These are phyloP conservation scores for Alligator mississippiensis DNA, from an alignment of 2,113 vertebrate species.

Conservation along the genomic window DNA sequence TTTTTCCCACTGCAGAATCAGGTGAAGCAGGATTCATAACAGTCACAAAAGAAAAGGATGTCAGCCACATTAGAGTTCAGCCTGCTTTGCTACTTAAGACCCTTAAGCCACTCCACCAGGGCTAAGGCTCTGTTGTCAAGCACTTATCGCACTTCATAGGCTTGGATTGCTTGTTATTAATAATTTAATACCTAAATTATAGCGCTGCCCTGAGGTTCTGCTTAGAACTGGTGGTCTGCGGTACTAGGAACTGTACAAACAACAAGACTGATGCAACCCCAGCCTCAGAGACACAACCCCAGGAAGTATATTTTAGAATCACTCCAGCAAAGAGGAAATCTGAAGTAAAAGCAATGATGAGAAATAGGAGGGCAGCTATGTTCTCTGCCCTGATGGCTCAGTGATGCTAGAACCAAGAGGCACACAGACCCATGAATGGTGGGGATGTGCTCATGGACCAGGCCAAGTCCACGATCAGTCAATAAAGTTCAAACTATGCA, in stretches of 20 bases:
- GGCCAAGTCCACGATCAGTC: neutral
- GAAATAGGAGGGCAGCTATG: neutral
- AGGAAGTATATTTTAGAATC: neutral
- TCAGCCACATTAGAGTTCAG: slow-evolving; percentile 16
- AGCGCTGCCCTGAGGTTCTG: neutral
- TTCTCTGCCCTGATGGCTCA: neutral
- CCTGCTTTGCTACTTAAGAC: slow-evolving; percentile 30
- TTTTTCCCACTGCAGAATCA: neutral
- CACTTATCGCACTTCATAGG: slow-evolving; percentile 7
- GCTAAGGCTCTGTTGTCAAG: neutral
- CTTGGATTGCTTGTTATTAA: slow-evolving; percentile 1
- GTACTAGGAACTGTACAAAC: neutral
- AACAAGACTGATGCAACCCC: neutral
- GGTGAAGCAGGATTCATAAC: rapidly evolving
- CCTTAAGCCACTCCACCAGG: slow-evolving; percentile 11
- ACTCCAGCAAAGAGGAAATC: neutral
- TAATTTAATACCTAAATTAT: slow-evolving; percentile 3
- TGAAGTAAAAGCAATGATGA: neutral
- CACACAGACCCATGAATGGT: neutral
- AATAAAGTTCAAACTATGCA: neutral
- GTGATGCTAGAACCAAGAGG: neutral
- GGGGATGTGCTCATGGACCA: neutral
- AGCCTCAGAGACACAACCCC: rapidly evolving
- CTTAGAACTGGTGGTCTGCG: neutral
- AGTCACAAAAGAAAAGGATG: neutral